Percentiles rank a stretch among this genome's conserved stretches.
These are phyloP conservation scores for Atherix ibis DNA, from an alignment of 2,888 invertebrate genomes.

Conservation along the genomic window DNA sequence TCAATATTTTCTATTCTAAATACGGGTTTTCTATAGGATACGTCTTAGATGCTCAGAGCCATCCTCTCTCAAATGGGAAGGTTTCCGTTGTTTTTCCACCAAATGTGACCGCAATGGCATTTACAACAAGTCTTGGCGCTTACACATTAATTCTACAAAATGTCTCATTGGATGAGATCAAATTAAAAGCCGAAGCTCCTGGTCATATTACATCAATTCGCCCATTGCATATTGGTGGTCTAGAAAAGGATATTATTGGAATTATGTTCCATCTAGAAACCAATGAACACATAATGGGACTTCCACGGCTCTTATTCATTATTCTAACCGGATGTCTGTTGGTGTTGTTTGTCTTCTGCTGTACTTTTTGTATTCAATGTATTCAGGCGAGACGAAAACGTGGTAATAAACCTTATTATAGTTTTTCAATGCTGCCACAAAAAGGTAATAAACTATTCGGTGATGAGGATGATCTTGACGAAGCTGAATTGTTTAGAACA, in stretches of 20 bases:
- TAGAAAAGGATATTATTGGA: constrained; percentile 35
- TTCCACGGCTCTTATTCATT: constrained; percentile 63
- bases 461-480: constrained; percentile 26
- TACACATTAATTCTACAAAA: constrained; percentile 17
- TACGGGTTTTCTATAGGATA: constrained; percentile 35
- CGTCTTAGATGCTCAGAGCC: constrained; percentile 41
- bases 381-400: constrained; percentile 19
- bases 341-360: constrained; percentile 20
- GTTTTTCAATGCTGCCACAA: constrained; percentile 29
- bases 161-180: constrained; percentile 31
- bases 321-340: constrained; percentile 45
- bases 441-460: constrained; percentile 26
- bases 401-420: constrained; percentile 25
- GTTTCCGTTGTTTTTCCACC: constrained; percentile 34
- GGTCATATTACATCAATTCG: constrained; percentile 40
- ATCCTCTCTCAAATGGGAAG: constrained; percentile 38
- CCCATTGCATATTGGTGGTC: constrained; percentile 24
- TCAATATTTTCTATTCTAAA: too few species aligned
- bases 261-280: constrained; percentile 50
- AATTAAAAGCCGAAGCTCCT: constrained; percentile 38
- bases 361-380: constrained; percentile 24
- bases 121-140: constrained; percentile 23
- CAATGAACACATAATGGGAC: constrained; percentile 53
- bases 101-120: constrained; percentile 23
- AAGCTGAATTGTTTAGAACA: constrained; percentile 29